A percentile compares a stretch with the other conserved stretches of the same genome.
phyloP scores from a whole-genome alignment of 2,888 invertebrate genomes.

The Timema podura region DNA sequence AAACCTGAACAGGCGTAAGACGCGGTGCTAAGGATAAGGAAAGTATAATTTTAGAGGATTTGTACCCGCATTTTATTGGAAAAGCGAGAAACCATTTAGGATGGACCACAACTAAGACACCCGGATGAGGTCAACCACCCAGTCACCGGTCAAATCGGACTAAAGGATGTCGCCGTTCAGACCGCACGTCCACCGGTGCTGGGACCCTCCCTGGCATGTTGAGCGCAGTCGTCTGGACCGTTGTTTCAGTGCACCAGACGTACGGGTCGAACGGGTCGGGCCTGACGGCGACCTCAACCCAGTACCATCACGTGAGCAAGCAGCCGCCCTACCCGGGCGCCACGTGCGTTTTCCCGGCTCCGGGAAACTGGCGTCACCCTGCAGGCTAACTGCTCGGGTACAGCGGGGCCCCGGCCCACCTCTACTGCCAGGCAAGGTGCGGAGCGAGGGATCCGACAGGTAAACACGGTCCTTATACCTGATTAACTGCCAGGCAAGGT shows the following conservation, averaged over 20 bases:
- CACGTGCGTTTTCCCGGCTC: constrained; percentile 47
- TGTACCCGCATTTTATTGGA: no score
- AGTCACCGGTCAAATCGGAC: no score
- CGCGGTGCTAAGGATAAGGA: no score
- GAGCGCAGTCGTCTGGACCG: constrained; percentile 40
- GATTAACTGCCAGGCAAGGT: not conserved
- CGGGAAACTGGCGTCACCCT: constrained; percentile 97
- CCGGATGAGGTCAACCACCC: no score
- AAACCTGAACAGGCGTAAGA: no score
- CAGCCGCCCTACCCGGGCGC: constrained; percentile 44
- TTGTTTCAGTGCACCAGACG: constrained; percentile 67
- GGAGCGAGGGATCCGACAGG: constrained; percentile 53
- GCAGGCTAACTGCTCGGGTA: constrained; percentile 72
- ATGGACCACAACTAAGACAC: no score
- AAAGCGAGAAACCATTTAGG: no score
- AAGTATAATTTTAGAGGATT: no score
- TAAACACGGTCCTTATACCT: constrained; percentile 32
- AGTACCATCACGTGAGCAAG: constrained; percentile 40
- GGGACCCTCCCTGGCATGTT: constrained; percentile 15
- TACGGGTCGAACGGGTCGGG: constrained; percentile 64
- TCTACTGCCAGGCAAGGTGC: constrained; percentile 70
- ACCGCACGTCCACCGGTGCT: no score
- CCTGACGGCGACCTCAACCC: constrained; percentile 54
- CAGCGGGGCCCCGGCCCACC: constrained; percentile 70
- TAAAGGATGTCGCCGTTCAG: no score